Base-by-base conservation (phyloP, 2,888 invertebrate species). In the Rotaria sp. region DNA sequence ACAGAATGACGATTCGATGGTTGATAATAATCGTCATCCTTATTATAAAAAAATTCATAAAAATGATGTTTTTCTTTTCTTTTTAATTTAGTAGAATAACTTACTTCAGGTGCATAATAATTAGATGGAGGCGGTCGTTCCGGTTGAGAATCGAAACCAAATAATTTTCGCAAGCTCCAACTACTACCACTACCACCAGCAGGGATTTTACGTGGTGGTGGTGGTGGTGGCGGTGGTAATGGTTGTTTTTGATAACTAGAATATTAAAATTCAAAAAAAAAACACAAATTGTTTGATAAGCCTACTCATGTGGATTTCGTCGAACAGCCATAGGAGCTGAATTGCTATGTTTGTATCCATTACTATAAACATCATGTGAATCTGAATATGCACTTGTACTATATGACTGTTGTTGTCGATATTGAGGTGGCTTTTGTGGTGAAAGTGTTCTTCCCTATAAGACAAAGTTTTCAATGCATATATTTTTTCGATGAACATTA, bases 341-440 rank as follows among this genome's bases (percentile, higher is more conserved):
- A 45, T 80, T 80, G 26, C 41, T 80, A 80, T 80, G 80, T 80
- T 80, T 80, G 8, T 80, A 80, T n/a, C 80, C 80, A n/a, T 80
- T 80, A 45, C 15, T 45, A 80, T 80, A 80, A 80, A 45, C n/a
- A 45, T 80, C 80, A 45, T 45, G 41, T 80, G 45, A 4, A 67
- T 2, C 67, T 67, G 67, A 35, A 35, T 67, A 30, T 21, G 67
- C 38, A 80, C 80, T 45, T 45, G 80, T 26, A 45, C 80, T 41
- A 45, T 80, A 24, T 45, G 21, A 80, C 45, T 80, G 80, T 80
- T 45, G 80, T 2, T 21, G 26, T 18, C 45, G 80, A 80, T 80
- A 1, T 35, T 67, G 41, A 45, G 41, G 0, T 18, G 80, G 11
- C n/a, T 45, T 45, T 26, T 41, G 80, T 13, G 80, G 45, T 45